A percentile compares a stretch with the other conserved stretches of the same genome.
These are phyloP conservation scores for Clamator glandarius DNA, from an alignment of 2,797 vertebrate genomes.

Conservation along the genomic window DNA sequence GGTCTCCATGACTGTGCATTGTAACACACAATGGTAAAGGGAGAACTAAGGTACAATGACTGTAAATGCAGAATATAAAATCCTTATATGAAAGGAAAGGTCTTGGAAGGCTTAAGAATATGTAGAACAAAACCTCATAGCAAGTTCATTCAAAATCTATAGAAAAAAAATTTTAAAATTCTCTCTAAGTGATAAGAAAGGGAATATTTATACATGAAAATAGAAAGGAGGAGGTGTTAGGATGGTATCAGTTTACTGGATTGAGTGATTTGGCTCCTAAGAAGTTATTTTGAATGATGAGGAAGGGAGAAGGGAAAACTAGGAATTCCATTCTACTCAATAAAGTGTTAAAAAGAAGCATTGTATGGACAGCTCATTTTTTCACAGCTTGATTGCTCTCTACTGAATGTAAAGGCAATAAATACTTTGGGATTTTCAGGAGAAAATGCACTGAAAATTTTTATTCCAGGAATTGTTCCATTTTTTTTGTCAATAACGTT, in stretches of 20 bases:
- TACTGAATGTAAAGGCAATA: conserved; percentile 1
- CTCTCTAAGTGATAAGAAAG: background rate
- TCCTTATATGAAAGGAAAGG: background rate
- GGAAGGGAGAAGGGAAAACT: background rate
- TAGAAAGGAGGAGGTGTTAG: background rate
- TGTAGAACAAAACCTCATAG: background rate
- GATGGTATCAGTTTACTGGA: background rate
- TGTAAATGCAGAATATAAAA: background rate
- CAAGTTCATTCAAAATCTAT: background rate
- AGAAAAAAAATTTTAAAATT: background rate
- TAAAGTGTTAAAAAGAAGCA: background rate
- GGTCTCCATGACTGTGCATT: background rate
- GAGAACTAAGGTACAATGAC: background rate
- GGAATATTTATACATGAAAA: background rate
- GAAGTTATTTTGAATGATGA: background rate
- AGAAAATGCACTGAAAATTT: background rate
- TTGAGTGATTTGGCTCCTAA: background rate
- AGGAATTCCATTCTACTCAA: background rate
- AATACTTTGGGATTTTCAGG: background rate
- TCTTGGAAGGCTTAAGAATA: background rate
- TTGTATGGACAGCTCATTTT: background rate
- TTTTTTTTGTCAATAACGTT: background rate
- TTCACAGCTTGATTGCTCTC: background rate
- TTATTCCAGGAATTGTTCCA: background rate
- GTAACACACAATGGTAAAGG: fast-evolving